Percentiles rank a stretch among this genome's conserved stretches.
Conservation (phyloP, 2,888 invertebrate species). For the Habroteleia sp. region DNA sequence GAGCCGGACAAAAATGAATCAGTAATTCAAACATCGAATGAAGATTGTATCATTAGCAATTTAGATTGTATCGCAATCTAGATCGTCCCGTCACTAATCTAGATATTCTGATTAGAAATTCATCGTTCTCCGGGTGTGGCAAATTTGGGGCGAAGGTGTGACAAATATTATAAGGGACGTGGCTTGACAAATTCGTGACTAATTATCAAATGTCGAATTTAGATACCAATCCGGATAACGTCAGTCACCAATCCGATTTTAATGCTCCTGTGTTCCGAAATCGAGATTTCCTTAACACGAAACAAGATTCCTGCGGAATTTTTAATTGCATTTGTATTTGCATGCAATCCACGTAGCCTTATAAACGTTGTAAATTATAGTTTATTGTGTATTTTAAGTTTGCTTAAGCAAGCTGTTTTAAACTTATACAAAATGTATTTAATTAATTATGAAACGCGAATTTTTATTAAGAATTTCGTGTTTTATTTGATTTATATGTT, state of each 20-base stretch:
- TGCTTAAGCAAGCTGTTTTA: too few species aligned
- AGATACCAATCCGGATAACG: slow-evolving; percentile 40
- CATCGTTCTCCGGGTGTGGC: slow-evolving; percentile 53
- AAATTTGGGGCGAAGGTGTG: slow-evolving; percentile 48
- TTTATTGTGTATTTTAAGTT: too few species aligned
- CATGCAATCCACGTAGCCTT: not conserved
- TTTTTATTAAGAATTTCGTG: too few species aligned
- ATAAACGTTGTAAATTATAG: too few species aligned
- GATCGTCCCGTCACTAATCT: slow-evolving; percentile 46
- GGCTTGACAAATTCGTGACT: slow-evolving; percentile 53
- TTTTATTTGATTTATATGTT: too few species aligned
- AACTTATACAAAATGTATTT: too few species aligned
- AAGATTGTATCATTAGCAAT: slow-evolving; percentile 61
- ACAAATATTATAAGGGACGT: slow-evolving; percentile 51
- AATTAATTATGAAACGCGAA: too few species aligned
- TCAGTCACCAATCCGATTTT: slow-evolving; percentile 4
- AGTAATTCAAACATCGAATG: slow-evolving; percentile 54
- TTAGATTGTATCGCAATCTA: slow-evolving; percentile 56
- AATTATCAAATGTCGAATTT: slow-evolving; percentile 51
- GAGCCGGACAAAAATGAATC: slow-evolving; percentile 46
- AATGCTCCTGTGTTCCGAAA: not conserved
- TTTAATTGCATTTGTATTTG: not conserved
- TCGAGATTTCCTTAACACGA: slow-evolving; percentile 24
- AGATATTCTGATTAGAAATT: slow-evolving; percentile 57
- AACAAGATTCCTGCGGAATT: slow-evolving; percentile 1